Evolutionary conservation across 2,113 vertebrate genomes (phyloP).

Genomic region (Alligator sinensis): DNA sequence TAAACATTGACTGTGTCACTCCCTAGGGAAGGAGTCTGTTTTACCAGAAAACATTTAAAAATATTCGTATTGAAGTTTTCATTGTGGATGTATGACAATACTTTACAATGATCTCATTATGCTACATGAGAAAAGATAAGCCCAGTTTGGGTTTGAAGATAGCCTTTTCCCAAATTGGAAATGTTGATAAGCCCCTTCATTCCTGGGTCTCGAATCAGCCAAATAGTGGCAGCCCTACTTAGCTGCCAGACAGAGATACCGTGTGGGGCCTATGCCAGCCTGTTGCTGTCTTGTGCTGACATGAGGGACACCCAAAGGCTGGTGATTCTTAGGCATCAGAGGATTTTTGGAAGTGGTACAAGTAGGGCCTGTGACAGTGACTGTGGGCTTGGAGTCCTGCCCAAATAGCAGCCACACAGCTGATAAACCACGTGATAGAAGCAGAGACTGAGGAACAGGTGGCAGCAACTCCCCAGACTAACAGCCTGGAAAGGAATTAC

Average conservation of each 20-base stretch:
- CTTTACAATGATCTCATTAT: not conserved
- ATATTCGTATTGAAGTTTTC: not conserved
- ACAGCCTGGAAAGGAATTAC: not conserved
- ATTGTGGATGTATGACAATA: not conserved
- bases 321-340: not conserved
- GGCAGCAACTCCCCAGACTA: not conserved
- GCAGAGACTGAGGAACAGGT: not conserved
- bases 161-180: not conserved
- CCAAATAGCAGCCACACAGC: slow-evolving; percentile 15
- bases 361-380: slow-evolving; percentile 38
- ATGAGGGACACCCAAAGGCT: not conserved
- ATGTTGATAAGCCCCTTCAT: not conserved
- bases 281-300: not conserved
- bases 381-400: not conserved
- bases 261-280: not conserved
- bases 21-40: not conserved
- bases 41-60: not conserved
- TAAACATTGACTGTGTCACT: not conserved
- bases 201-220: not conserved
- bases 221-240: not conserved
- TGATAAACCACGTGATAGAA: slow-evolving; percentile 20
- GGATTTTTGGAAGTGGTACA: not conserved
- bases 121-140: not conserved
- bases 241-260: not conserved
- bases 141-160: not conserved